phyloP scores from a whole-genome alignment of 2,113 vertebrate genomes.

The Kryptolebias marmoratus region DNA sequence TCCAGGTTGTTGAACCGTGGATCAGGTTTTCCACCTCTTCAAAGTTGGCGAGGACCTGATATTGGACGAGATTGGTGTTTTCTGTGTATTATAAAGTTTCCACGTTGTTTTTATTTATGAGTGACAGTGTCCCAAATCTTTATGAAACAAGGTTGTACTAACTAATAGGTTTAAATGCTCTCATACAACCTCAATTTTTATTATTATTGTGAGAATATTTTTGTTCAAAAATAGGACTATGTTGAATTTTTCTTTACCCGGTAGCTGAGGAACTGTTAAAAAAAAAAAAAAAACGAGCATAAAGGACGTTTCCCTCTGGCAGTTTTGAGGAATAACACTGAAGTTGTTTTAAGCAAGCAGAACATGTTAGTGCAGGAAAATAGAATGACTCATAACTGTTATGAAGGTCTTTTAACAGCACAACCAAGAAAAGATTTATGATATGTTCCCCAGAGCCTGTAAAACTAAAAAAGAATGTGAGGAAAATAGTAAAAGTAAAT shows the following conservation, averaged over 20 bases:
- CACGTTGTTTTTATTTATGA: neutral
- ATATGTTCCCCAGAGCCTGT: neutral
- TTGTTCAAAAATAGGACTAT: neutral
- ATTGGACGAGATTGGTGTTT: no score
- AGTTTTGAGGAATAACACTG: neutral
- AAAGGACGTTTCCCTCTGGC: neutral
- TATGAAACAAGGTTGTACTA: neutral
- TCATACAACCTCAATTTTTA: neutral
- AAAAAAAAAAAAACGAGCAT: neutral
- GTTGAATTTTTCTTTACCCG: neutral
- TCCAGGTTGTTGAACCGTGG: no score
- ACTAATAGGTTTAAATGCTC: neutral
- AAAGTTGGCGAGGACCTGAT: no score
- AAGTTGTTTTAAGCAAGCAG: neutral
- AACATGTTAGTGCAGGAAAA: conserved; percentile 2
- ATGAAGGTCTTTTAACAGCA: neutral
- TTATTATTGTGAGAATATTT: neutral
- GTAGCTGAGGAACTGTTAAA: neutral
- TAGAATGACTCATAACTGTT: neutral
- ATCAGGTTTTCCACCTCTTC: no score
- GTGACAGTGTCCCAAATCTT: neutral
- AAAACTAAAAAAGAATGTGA: neutral
- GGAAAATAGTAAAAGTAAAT: neutral
- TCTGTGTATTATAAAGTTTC: no score
- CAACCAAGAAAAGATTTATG: neutral